Percentiles rank a stretch among this genome's conserved stretches.
phyloP scores from a whole-genome alignment of 1,140 invertebrate species.

The Brachionus paranguensis region DNA sequence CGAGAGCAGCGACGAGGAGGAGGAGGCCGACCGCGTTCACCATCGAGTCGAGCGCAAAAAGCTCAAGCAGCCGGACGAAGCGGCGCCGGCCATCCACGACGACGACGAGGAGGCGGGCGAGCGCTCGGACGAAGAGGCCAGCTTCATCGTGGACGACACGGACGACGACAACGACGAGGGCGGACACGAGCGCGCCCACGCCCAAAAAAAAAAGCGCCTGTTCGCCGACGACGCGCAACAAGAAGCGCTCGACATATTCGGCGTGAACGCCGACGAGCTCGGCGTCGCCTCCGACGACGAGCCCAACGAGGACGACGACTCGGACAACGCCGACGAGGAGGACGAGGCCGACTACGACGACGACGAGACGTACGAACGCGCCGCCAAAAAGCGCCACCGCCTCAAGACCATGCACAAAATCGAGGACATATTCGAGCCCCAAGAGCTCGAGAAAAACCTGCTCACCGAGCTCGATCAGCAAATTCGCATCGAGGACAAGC shows the following conservation, averaged over 20 bases:
- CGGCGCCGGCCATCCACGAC: not conserved
- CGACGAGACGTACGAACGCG: conserved; percentile 66
- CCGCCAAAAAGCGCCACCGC: conserved; percentile 66
- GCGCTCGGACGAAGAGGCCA: conserved; percentile 12
- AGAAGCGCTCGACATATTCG: conserved; percentile 98
- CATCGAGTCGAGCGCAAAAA: not conserved
- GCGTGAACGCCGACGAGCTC: conserved; percentile 96
- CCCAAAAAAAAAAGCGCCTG: not conserved
- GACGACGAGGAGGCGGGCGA: not conserved
- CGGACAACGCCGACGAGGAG: conserved; percentile 56
- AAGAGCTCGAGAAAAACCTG: conserved; percentile 88
- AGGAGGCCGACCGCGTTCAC: not conserved
- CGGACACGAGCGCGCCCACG: not conserved
- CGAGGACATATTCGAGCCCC: conserved; percentile 79
- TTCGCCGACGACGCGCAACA: conserved; percentile 65
- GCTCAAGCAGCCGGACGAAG: not conserved
- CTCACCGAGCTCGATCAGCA: conserved; percentile 90
- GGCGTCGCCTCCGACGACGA: conserved; percentile 75
- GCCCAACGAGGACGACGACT: conserved; percentile 68
- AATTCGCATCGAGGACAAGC: conserved; percentile 59
- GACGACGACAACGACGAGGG: not conserved
- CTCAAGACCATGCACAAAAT: conserved; percentile 2
- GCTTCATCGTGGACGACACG: not conserved
- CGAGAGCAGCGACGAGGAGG: conserved; percentile 22
- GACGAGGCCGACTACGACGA: conserved; percentile 60